Percentiles rank a stretch among this genome's conserved stretches.
Evolutionary conservation across 1,140 invertebrate genomes (phyloP).

Genomic region (Listronotus oregonensis): DNA sequence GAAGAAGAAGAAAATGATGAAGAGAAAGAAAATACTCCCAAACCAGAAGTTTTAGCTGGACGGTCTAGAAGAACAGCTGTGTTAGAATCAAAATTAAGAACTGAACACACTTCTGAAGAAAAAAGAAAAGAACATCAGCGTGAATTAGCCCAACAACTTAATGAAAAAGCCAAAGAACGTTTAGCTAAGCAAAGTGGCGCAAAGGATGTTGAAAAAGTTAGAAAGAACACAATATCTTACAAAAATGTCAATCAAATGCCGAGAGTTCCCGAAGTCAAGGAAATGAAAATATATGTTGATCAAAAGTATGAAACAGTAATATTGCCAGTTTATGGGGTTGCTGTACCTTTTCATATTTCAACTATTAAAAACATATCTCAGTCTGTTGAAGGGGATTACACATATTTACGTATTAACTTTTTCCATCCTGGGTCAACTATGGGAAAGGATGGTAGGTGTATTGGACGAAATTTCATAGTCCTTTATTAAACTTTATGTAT

Average conservation of each 20-base stretch:
- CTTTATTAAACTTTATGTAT: too few species aligned
- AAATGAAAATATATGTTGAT: constrained; percentile 95
- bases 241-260: constrained; percentile 92
- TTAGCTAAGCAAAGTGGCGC: constrained; percentile 84
- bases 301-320: constrained; percentile 98
- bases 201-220: constrained; percentile 87
- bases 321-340: constrained; percentile 92
- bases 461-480: too few species aligned
- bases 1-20: constrained; percentile 81
- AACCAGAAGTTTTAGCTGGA: constrained; percentile 63
- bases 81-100: constrained; percentile 92
- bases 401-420: constrained; percentile 98
- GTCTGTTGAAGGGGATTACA: constrained; percentile 98
- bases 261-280: constrained; percentile 88
- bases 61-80: constrained; percentile 92
- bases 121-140: constrained; percentile 97
- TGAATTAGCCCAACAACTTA: constrained; percentile 87
- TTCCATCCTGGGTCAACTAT: constrained; percentile 97
- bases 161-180: constrained; percentile 90
- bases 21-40: constrained; percentile 69
- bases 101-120: constrained; percentile 95
- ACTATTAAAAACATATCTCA: constrained; percentile 99
- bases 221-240: constrained; percentile 95
- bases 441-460: constrained; percentile 77
- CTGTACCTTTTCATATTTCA: constrained; percentile 98